Evolutionary conservation across 2,888 invertebrate species (phyloP).

Genomic region (Hirtodrosophila duncani): DNA sequence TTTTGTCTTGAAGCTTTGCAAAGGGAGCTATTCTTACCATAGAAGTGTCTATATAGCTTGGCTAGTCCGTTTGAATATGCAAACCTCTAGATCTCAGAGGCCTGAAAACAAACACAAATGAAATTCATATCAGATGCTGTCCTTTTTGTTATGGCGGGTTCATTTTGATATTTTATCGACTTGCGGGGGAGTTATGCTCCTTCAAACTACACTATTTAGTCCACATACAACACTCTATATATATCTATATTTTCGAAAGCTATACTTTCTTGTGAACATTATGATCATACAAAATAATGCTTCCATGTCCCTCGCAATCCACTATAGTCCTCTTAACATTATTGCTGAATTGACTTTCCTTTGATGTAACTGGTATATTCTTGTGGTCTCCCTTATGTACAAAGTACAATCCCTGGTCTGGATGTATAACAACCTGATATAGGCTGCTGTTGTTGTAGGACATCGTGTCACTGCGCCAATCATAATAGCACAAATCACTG

Average conservation of each 20-base stretch:
- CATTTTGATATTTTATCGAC: too few species aligned
- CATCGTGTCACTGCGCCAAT: slow-evolving; percentile 30
- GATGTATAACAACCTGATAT: slow-evolving; percentile 3
- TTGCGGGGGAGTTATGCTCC: too few species aligned
- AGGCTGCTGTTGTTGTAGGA: slow-evolving; percentile 15
- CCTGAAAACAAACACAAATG: too few species aligned
- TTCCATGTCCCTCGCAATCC: slow-evolving; percentile 12
- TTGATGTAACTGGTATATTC: slow-evolving; percentile 16
- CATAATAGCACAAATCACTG: slow-evolving; percentile 29
- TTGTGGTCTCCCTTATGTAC: slow-evolving; percentile 34
- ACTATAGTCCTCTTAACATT: slow-evolving; percentile 23
- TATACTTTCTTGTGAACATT: slow-evolving; percentile 3
- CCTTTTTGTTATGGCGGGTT: too few species aligned
- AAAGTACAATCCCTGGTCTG: slow-evolving; percentile 7
- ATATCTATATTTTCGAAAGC: background rate
- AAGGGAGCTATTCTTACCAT: too few species aligned
- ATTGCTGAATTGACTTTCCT: background rate
- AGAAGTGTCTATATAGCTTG: too few species aligned
- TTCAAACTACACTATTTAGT: too few species aligned
- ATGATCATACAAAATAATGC: slow-evolving; percentile 35
- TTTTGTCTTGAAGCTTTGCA: too few species aligned
- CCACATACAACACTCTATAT: too few species aligned
- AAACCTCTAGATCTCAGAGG: too few species aligned
- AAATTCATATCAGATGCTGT: too few species aligned
- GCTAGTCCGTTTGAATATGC: too few species aligned